Base-by-base conservation (phyloP, 35 echinoderm and acorn worm genomes). In the Amphiura filiformis region DNA sequence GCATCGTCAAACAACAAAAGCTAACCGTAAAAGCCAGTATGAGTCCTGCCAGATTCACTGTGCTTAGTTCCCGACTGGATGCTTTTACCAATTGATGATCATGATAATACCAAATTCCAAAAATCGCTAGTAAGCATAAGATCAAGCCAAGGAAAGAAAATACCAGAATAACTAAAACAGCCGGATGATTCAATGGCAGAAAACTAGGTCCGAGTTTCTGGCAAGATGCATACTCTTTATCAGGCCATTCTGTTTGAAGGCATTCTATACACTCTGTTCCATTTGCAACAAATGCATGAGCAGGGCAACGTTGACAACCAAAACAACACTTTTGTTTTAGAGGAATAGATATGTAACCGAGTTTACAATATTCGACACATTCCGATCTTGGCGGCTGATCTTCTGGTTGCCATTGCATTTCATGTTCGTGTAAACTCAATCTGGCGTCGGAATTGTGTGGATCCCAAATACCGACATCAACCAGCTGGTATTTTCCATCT, bases 61-160 rank as follows among this genome's bases (percentile, higher is more conserved):
- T 26, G 44, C 87, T 89, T 22, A 89, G 78, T 89, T 89, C 87
- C 23, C 87, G 2, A 38, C 87, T 70, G 15, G 87, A 47, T n/a
- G 87, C 87, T 64, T 89, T 89, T 41, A 89, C 81, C 15, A 89
- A 39, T 31, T 26, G 78, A 80, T 80, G 78, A 80, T 80, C 1
- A 1, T n/a, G n/a, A n/a, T 80, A 80, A 36, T 34, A 32, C 34
- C 34, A 37, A 13, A 80, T 17, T 80, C 78, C 78, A 15, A 31
- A 4, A 36, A 20, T 31, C 2, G 78, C 44, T 26, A 65, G 13
- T 1, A 35, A 34, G 13, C 22, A 56, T 13, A 85, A 23, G 11
- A 64, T 26, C 15, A 85, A 17, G 17, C 83, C 83, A 2, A 34
- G 1, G 15, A 17, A 13, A 85, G 15, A 33, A 2, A 85, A 30